These are phyloP conservation scores for Meloidogyne floridensis DNA, from an alignment of 1,140 invertebrate species.

Conservation along the genomic window DNA sequence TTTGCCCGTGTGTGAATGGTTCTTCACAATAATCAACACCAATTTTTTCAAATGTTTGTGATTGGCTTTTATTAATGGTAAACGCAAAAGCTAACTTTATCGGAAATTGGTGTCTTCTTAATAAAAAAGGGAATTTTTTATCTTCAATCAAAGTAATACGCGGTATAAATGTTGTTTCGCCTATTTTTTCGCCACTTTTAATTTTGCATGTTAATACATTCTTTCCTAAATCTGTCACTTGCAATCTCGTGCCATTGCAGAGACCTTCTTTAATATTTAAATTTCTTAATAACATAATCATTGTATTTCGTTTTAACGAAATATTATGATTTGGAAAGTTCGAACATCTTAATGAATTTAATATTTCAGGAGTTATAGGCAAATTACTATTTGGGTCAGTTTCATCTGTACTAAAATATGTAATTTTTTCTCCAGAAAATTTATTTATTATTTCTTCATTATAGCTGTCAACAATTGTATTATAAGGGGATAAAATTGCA, in stretches of 20 bases:
- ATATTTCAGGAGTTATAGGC: constrained; percentile 42
- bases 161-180: constrained; percentile 31
- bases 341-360: constrained; percentile 31
- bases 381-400: constrained; percentile 3
- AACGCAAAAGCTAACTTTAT: constrained; percentile 69
- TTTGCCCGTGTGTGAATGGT: constrained; percentile 68
- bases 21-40: constrained; percentile 65
- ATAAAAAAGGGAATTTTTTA: constrained; percentile 28
- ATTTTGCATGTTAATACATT: constrained; percentile 43
- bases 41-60: constrained; percentile 66
- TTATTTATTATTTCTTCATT: constrained; percentile 43
- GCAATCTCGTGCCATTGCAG: constrained; percentile 44
- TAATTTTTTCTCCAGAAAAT: constrained; percentile 36
- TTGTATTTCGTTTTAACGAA: constrained; percentile 34
- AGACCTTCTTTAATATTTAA: constrained; percentile 38
- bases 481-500: constrained; percentile 45
- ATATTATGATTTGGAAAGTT: constrained; percentile 31
- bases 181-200: constrained; percentile 29
- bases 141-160: constrained; percentile 39
- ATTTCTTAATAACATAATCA: constrained; percentile 44
- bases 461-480: constrained; percentile 32
- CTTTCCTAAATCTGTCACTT: constrained; percentile 23
- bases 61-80: constrained; percentile 72
- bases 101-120: constrained; percentile 69
- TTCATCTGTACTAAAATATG: constrained; percentile 31